Base-by-base conservation (phyloP, 1,140 invertebrate genomes). In the Drosophila tani region DNA sequence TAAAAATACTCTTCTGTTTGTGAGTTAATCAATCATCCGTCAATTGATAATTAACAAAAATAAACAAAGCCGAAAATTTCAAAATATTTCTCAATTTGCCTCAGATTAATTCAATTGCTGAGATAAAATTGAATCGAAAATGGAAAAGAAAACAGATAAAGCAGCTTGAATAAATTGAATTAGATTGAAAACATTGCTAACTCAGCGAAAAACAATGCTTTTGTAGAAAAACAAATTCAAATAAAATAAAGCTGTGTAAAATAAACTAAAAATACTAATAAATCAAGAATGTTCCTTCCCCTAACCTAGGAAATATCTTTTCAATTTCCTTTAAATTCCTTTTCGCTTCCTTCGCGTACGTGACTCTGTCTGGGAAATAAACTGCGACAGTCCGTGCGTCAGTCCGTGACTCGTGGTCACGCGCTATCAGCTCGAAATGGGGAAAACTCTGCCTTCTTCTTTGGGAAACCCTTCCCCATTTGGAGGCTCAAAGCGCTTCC, bases 401-500 rank as follows among this genome's bases (percentile, higher is more conserved):
- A 40, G 47, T 56, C 5, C 27, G 17, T 70, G 45, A 57, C 46
- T 73, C 51, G 3, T 74, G 68, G 70, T 73, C 70, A 74, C 67
- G 70, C 68, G 55, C 70, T 43, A 74, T 74, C 55, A 38, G 56
- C 38, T 60, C 15, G 17, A 56, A 70, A 56, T 70, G 50, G 64
- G 67, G 40, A 55, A 40, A 67, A 67, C 40, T 17, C 27, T 71
- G 17, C 45, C 67, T 19, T 32, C 65, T 71, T 58, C 24, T 70
- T 70, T 32, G 43, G 41, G 27, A 69, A 70, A 43, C 68, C 55
- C 53, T 51, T 73, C 46, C 46, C 53, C 46, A 50, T 29, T 24
- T 60, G 29, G 68, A 50, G 68, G 49, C 67, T n/a, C 21, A 15
- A 43, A 43, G 53, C n/a, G 76, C 62, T 81, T 83, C 77, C 76